Conservation (phyloP, 1,140 invertebrate genomes). For the Ceratitis capitata region DNA sequence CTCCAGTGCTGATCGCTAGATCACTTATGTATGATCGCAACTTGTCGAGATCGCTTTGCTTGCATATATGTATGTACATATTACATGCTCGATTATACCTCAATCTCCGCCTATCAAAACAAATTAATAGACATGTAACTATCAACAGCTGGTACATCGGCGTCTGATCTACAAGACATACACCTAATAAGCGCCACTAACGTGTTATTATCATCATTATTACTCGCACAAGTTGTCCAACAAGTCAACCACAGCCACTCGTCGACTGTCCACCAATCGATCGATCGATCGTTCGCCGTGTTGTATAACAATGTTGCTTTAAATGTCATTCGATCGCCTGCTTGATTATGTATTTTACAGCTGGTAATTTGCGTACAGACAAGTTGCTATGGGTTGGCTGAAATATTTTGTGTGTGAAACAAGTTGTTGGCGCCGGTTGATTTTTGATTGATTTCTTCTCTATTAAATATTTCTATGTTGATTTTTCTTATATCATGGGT, state of each 20-base stretch:
- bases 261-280: background rate
- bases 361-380: conserved; percentile 15
- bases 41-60: too few relatives aligned
- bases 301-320: background rate
- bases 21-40: background rate
- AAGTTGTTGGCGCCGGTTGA: too few relatives aligned
- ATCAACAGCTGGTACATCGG: background rate
- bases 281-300: background rate
- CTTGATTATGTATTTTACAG: background rate
- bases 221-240: background rate
- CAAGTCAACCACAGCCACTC: background rate
- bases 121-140: background rate
- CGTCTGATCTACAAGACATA: conserved; percentile 16
- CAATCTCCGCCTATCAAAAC: background rate
- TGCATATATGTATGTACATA: too few relatives aligned
- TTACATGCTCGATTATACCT: background rate
- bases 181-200: background rate
- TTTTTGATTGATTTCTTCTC: too few relatives aligned
- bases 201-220: too few relatives aligned
- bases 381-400: too few relatives aligned
- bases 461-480: too few relatives aligned
- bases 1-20: background rate
- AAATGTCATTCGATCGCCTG: background rate
- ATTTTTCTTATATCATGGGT: background rate
- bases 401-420: too few relatives aligned